Percentiles rank a stretch among this genome's conserved stretches.
Evolutionary conservation across 2,888 invertebrate genomes (phyloP).

Genomic region (Carpatolechia fugitivella): DNA sequence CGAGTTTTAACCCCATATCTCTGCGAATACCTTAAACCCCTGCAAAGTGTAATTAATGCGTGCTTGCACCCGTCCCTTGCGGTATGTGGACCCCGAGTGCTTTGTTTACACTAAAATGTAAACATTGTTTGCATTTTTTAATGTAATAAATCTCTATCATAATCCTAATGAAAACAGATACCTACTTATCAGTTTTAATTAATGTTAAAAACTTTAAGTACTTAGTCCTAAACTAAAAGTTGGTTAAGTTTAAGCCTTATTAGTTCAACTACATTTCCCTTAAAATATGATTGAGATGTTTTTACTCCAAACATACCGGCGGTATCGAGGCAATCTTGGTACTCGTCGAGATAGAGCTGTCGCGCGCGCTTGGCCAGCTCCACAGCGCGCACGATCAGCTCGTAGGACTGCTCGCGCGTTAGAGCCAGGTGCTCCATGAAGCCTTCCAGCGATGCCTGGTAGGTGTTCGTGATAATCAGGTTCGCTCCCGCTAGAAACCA

Average conservation of each 20-base stretch:
- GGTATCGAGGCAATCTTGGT: slow-evolving; percentile 58
- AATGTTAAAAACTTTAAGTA: not conserved
- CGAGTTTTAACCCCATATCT: slow-evolving; percentile 35
- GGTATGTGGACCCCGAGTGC: slow-evolving; percentile 50
- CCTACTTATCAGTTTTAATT: not conserved
- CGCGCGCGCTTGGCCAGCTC: slow-evolving; percentile 86
- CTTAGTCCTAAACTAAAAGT: slow-evolving; percentile 2
- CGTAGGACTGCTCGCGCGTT: slow-evolving; percentile 82
- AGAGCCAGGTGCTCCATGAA: slow-evolving; percentile 87
- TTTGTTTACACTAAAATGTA: slow-evolving; percentile 59
- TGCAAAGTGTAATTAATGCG: slow-evolving; percentile 72
- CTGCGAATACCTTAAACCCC: slow-evolving; percentile 53
- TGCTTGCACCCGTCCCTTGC: slow-evolving; percentile 69
- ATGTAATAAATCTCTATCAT: slow-evolving; percentile 21
- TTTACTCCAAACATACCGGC: slow-evolving; percentile 60
- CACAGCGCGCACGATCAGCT: slow-evolving; percentile 87
- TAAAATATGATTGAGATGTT: not conserved
- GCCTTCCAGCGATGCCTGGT: slow-evolving; percentile 90
- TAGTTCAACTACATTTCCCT: not conserved
- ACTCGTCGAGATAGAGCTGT: slow-evolving; percentile 79
- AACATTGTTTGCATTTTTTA: slow-evolving; percentile 61
- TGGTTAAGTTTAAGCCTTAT: not conserved
- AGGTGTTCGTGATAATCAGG: slow-evolving; percentile 92
- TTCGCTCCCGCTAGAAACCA: slow-evolving; percentile 88
- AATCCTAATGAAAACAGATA: not conserved